Conservation (phyloP, 2,113 vertebrate species). For the Anhinga rufa region DNA sequence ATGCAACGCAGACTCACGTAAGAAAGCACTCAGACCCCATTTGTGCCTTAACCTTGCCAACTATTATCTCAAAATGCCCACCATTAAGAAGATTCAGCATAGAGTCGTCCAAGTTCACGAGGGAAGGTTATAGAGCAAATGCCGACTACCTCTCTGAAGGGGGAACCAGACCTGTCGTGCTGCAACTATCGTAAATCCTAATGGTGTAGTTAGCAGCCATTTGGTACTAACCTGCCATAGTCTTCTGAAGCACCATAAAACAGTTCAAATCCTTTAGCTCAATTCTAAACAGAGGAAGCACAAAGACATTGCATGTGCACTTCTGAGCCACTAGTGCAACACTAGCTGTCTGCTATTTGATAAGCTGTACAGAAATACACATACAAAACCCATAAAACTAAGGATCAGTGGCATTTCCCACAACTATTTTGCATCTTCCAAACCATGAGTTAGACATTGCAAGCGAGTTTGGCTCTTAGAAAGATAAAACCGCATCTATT, state of each 20-base stretch:
- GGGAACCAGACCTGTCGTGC: background rate
- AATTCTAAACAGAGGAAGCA: background rate
- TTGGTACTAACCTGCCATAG: background rate
- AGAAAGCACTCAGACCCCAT: background rate
- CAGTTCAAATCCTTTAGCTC: background rate
- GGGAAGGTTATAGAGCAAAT: background rate
- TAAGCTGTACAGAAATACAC: background rate
- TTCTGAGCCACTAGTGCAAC: background rate
- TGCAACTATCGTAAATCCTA: background rate
- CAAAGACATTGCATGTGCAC: background rate
- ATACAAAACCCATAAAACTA: background rate
- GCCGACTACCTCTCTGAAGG: background rate
- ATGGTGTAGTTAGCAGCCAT: background rate
- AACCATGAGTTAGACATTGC: background rate
- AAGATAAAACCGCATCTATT: background rate
- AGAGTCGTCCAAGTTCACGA: background rate
- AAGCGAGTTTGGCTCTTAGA: background rate
- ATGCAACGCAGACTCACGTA: accelerated
- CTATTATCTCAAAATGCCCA: background rate
- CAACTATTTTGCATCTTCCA: background rate
- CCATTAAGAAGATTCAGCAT: background rate
- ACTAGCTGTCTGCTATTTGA: too few species aligned
- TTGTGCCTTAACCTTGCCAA: background rate
- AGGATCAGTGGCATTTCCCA: background rate
- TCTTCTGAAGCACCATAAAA: background rate